A percentile compares a stretch with the other conserved stretches of the same genome.
Conservation (phyloP, 1,140 invertebrate species). For the Rhagoletis pomonella region DNA sequence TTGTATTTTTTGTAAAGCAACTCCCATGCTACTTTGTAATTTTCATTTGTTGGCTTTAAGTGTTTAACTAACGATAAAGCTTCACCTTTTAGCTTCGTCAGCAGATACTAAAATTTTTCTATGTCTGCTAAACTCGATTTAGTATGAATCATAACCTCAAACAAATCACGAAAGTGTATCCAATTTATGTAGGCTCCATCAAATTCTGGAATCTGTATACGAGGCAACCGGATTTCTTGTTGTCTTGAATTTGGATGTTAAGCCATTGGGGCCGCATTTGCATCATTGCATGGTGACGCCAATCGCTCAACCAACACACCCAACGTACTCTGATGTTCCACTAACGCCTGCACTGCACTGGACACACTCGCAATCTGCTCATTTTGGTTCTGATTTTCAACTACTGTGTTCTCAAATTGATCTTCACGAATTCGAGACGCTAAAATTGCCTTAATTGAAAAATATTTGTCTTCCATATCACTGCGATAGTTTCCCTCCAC, state of each 20-base stretch:
- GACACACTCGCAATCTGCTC: neutral
- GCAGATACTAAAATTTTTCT: constrained; percentile 35
- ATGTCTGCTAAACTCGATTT: neutral
- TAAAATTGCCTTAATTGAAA: constrained; percentile 15
- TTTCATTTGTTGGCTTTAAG: constrained; percentile 9
- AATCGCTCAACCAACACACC: constrained; percentile 13
- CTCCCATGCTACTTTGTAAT: constrained; percentile 38
- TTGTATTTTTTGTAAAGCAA: neutral
- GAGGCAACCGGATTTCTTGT: neutral
- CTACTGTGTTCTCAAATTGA: neutral
- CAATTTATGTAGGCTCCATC: too few species aligned
- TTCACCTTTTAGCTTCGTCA: neutral
- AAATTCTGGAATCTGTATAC: too few species aligned
- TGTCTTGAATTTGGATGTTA: neutral
- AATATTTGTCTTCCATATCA: constrained; percentile 33
- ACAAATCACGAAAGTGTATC: too few species aligned
- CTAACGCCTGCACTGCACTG: neutral
- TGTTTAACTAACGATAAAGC: constrained; percentile 30
- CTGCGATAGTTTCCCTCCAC: neutral
- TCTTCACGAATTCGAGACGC: neutral
- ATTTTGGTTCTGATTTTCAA: neutral
- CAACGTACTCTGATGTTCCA: constrained; percentile 14
- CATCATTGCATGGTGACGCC: neutral
- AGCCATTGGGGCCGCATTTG: neutral
- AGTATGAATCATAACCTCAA: too few species aligned